Evolutionary conservation across 2,113 vertebrate genomes (phyloP), one percentile per base, ranked within the genome.

Genomic region (Meleagris gallopavo): DNA sequence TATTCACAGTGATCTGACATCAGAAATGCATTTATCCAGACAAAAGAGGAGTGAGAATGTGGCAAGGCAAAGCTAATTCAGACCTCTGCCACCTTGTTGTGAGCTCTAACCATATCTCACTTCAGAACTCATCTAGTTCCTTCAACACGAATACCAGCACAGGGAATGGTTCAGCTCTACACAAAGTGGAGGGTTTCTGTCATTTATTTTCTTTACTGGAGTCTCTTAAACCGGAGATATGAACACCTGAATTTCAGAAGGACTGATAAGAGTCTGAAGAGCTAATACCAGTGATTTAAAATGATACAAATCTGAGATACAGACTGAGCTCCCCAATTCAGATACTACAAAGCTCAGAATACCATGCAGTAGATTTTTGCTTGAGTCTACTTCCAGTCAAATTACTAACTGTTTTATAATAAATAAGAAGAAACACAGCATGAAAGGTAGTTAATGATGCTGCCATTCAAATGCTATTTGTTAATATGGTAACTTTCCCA

Each of bases 41-140:
- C 34, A 72, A 82, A 60, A 67, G n/a, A 80, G 54, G 40, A 75
- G 43, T 29, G 17, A 54, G 12, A 70, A 54, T 2, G 20, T 13
- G 65, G 20, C 13, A n/a, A 71, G 77, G 66, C 38, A 61, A 17
- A 30, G 41, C 60, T 64, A 54, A 54, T 0, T 0, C 41, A 71
- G 32, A 13, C 18, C 46, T 72, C 48, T 46, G 61, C 41, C 52
- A 88, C 15, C n/a, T 71, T 43, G 27, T 45, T 4, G n/a, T 71
- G 32, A 84, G 77, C 46, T 52, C 55, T 34, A 25, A 85, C 43
- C 2, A 4, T 2, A 27, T 46, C 52, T 52, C 40, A 22, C 30
- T 76, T 72, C 54, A 61, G 40, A 92, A 71, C 29, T 62, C 73
- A 6, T 45, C 41, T 48, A 46, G 17, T 67, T 69, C 29, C 82